These are phyloP conservation scores for Toxostoma redivivum DNA, from an alignment of 2,113 vertebrate species.

Conservation along the genomic window DNA sequence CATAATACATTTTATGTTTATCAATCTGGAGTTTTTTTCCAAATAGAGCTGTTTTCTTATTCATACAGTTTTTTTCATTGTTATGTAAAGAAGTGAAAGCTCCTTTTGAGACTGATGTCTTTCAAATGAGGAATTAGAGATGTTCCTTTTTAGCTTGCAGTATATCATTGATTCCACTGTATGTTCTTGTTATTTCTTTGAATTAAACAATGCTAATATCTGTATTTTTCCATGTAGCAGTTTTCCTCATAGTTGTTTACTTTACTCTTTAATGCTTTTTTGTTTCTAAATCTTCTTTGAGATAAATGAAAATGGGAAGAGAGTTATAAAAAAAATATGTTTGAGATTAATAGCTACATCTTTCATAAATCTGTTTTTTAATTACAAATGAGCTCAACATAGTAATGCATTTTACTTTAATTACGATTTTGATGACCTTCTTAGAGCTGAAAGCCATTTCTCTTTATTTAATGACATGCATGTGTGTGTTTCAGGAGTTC, in stretches of 20 bases:
- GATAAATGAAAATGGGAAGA: not conserved
- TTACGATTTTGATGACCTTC: conserved; percentile 50
- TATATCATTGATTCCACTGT: not conserved
- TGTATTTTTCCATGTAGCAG: not conserved
- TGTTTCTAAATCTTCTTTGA: not conserved
- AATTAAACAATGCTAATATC: not conserved
- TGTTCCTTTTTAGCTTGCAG: not conserved
- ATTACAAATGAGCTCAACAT: conserved; percentile 17
- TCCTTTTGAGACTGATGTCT: not conserved
- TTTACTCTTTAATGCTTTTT: not conserved
- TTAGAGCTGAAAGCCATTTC: conserved; percentile 33
- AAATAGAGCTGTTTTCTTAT: not conserved
- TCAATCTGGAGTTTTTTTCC: not conserved
- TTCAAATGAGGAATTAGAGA: not conserved
- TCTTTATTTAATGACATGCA: conserved; percentile 33
- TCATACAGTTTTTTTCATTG: not conserved
- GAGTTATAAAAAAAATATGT: not conserved
- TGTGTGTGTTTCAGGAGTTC: conserved; percentile 25
- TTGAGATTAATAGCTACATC: conserved; percentile 27
- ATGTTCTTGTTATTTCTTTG: not conserved
- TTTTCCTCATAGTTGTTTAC: not conserved
- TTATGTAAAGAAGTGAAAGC: not conserved
- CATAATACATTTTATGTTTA: not conserved
- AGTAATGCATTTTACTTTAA: conserved; percentile 52
- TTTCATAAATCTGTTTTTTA: conserved; percentile 47